Conservation (phyloP, 2,797 vertebrate species). For the Smutsia temminckii region DNA sequence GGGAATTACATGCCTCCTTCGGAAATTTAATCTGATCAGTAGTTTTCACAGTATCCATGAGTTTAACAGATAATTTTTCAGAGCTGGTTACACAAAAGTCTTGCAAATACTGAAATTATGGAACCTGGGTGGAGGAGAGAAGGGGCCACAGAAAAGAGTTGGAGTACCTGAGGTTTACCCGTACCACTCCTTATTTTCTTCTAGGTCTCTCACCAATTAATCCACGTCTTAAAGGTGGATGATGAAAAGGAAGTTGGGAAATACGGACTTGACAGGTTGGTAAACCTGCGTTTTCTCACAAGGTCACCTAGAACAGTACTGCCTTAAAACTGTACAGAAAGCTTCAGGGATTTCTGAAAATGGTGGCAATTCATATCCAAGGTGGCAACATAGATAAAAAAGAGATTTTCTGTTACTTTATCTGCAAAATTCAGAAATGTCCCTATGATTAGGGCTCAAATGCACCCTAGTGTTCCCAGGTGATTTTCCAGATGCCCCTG, state of each 20-base stretch:
- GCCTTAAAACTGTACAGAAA: not conserved
- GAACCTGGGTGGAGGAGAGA: not conserved
- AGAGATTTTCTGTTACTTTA: not conserved
- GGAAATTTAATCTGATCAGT: not conserved
- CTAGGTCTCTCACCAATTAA: not conserved
- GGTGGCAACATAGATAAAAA: not conserved
- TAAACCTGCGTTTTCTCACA: not conserved
- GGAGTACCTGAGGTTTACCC: not conserved
- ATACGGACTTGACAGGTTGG: not conserved
- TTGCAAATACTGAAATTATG: not conserved
- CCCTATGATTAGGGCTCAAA: not conserved
- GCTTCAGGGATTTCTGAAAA: not conserved
- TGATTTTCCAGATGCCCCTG: not conserved
- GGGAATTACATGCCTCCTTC: not conserved
- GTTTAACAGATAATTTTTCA: not conserved
- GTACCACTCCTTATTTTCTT: not conserved
- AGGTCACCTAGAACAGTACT: not conserved
- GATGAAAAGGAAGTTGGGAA: not conserved
- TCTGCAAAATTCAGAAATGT: not conserved
- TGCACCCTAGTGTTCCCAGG: not conserved
- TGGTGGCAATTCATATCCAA: not conserved
- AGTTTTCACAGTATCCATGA: not conserved
- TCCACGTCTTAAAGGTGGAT: not conserved
- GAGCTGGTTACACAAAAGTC: not conserved
- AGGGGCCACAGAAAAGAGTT: not conserved